Conservation (phyloP, 2,113 vertebrate genomes). For the Ctenomys sociabilis region DNA sequence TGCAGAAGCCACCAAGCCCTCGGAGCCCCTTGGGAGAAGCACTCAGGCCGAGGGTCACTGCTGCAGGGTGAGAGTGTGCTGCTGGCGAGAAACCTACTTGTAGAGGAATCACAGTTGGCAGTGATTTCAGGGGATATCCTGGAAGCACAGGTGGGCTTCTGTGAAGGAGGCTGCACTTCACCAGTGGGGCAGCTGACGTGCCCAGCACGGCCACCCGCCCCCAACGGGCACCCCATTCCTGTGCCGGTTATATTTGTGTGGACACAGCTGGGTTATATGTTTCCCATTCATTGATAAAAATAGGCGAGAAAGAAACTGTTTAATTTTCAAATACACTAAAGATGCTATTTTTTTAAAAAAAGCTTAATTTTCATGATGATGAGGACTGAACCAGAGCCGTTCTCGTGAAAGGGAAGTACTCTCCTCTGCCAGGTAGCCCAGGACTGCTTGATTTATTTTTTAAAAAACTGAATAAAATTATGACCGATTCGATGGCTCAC, state of each 20-base stretch:
- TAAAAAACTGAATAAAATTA: neutral
- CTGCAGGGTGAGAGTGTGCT: accelerated
- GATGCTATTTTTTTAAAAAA: neutral
- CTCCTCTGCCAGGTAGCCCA: neutral
- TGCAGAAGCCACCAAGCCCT: accelerated
- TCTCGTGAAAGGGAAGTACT: neutral
- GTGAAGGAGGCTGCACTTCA: neutral
- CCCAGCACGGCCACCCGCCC: neutral
- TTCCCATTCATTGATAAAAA: neutral
- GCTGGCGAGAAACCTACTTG: neutral
- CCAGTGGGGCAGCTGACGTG: neutral
- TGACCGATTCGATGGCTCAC: neutral
- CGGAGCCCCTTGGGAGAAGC: neutral
- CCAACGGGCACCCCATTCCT: accelerated
- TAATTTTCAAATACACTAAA: neutral
- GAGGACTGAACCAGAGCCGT: neutral
- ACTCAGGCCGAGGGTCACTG: accelerated
- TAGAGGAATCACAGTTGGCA: neutral
- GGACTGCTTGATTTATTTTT: neutral
- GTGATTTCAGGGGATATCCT: neutral
- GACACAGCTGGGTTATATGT: neutral
- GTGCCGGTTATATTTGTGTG: neutral
- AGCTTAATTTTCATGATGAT: neutral
- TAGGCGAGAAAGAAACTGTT: neutral
- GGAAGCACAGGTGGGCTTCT: neutral